These are phyloP conservation scores for Hypercompe scribonia DNA, from an alignment of 2,888 invertebrate genomes.

Conservation along the genomic window DNA sequence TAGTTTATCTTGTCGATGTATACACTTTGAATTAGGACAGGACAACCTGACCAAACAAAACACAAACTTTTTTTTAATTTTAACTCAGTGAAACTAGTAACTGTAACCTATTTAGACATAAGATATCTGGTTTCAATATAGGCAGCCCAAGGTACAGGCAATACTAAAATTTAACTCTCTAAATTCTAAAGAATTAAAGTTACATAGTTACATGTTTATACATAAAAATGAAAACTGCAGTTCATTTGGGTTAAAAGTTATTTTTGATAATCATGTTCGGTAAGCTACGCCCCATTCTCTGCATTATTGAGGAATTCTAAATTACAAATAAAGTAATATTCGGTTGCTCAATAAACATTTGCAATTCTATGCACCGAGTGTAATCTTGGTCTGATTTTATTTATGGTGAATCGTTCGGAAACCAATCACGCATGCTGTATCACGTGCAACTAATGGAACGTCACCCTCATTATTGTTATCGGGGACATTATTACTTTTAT, in stretches of 20 bases:
- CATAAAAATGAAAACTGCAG: too few species aligned
- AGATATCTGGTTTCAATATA: too few species aligned
- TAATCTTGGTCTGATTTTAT: conserved; percentile 54
- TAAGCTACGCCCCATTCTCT: background rate
- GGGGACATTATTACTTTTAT: conserved; percentile 50
- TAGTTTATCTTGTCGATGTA: too few species aligned
- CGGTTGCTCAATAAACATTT: conserved; percentile 40
- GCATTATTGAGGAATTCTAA: background rate
- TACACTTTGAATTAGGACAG: too few species aligned
- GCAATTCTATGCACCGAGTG: conserved; percentile 49
- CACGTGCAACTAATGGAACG: conserved; percentile 75
- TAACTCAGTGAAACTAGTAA: too few species aligned
- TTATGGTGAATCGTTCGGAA: conserved; percentile 55
- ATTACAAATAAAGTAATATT: conserved; percentile 24
- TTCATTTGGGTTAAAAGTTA: background rate
- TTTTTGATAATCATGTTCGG: background rate
- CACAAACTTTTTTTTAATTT: too few species aligned
- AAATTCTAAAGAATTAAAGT: too few species aligned
- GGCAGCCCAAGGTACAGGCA: too few species aligned
- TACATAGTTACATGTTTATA: too few species aligned
- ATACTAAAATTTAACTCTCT: too few species aligned
- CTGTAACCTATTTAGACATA: too few species aligned
- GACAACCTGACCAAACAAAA: too few species aligned
- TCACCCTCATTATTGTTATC: conserved; percentile 58
- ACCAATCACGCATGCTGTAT: conserved; percentile 72